Base-by-base conservation (phyloP, 1,140 invertebrate genomes). In the Eupeodes corollae region DNA sequence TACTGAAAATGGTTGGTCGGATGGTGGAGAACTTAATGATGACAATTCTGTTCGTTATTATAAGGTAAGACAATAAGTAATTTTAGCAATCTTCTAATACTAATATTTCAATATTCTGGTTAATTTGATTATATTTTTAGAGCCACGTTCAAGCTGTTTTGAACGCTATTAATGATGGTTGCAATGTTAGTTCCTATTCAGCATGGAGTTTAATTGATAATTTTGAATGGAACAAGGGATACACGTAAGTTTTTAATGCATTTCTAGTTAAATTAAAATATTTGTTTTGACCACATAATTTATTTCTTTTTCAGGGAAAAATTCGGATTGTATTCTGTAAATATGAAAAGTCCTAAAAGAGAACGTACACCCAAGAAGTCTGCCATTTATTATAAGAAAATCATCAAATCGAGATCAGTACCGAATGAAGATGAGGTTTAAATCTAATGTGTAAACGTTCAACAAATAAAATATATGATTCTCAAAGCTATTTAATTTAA, bases 171-270 rank as follows among this genome's bases (percentile, higher is more conserved):
- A 52, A 70, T 13, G 79, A 85, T 53, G 73, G 75, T 0, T 79
- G 78, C 30, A 75, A 81, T 34, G 74, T 89, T 0, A 61, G 69
- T 13, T 80, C 73, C 0, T 89, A 88, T 54, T 77, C 79, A 0
- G 70, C 77, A 37, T 89, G 86, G 85, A 82, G 79, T 51, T 60
- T 90, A 0, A 68, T 88, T 52, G 86, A 89, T 50, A 88, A 86
- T 63, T 87, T 87, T 59, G 86, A 90, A 67, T 90, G 86, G 85
- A 61, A 63, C 1, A 58, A 55, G 13, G 81, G 80, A 42, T 82
- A 75, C 50, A 69, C 63, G 79, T 83, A 63, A 79, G 26, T 49
- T 34, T 38, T 44, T 39, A 16, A 19, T 10, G 38, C 35, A 43
- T 21, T 26, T 42, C 38, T n/a, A 43, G 34, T 31, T 33, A 21